These are phyloP conservation scores for Eurystomus gularis DNA, from an alignment of 2,113 vertebrate genomes.

Conservation along the genomic window DNA sequence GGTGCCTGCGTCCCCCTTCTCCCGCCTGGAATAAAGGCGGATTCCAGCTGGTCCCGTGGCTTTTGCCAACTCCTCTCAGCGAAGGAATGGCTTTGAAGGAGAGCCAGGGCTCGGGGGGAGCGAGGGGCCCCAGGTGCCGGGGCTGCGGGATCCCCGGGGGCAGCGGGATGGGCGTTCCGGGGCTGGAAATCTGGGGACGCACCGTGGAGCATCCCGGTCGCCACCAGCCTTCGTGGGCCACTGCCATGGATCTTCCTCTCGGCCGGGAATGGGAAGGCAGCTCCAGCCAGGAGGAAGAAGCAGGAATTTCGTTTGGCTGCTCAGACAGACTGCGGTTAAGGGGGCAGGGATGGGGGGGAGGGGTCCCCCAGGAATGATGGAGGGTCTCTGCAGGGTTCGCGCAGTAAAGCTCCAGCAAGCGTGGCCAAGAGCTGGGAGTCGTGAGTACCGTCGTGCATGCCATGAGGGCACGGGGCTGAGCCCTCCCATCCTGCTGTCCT, in stretches of 20 bases:
- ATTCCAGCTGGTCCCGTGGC: conserved; percentile 34
- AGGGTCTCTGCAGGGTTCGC: background rate
- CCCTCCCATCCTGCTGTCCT: too few species aligned
- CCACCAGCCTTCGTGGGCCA: background rate
- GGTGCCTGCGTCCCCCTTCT: background rate
- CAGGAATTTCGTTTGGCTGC: background rate
- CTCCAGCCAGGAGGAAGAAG: background rate
- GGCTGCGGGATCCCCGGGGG: background rate
- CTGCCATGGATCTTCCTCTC: background rate
- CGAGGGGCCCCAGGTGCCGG: background rate
- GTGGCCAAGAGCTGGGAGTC: background rate
- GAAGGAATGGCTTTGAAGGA: conserved; percentile 36
- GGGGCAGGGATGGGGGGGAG: background rate
- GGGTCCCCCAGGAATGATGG: fast-evolving
- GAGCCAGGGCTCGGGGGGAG: background rate
- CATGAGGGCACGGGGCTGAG: background rate
- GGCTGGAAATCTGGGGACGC: background rate
- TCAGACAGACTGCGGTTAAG: background rate
- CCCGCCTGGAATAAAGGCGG: background rate
- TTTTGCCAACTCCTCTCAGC: background rate
- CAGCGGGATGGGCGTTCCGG: background rate
- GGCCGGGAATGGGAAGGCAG: background rate
- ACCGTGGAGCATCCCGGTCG: background rate
- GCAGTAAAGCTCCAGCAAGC: background rate
- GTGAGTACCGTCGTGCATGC: background rate